Evolutionary conservation across 2,888 invertebrate species (phyloP).

Genomic region (Diarsia rubi): DNA sequence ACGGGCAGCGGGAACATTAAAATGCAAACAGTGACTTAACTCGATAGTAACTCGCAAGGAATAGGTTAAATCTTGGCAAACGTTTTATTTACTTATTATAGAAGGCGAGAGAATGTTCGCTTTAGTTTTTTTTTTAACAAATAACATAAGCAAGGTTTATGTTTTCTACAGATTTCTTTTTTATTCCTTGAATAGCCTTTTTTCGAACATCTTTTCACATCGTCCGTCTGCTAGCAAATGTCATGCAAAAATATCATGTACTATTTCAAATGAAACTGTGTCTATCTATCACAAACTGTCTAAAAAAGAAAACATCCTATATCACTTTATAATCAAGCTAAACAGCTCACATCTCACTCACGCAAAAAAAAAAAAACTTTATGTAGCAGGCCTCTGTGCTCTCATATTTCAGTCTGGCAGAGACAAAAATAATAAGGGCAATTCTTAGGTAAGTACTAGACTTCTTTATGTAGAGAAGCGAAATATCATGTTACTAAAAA

Average conservation of each 20-base stretch:
- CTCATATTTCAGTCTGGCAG: neutral
- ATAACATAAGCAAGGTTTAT: too few relatives aligned
- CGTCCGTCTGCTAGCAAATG: neutral
- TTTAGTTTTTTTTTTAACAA: conserved; percentile 3
- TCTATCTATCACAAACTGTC: too few relatives aligned
- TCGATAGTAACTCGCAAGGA: conserved; percentile 63
- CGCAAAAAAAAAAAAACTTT: neutral
- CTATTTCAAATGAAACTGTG: too few relatives aligned
- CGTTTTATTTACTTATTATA: conserved; percentile 57
- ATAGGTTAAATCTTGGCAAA: conserved; percentile 57
- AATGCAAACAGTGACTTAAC: conserved; percentile 75
- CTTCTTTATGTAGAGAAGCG: neutral
- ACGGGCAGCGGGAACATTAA: conserved; percentile 70
- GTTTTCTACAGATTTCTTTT: neutral
- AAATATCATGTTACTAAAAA: neutral
- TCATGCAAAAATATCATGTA: neutral
- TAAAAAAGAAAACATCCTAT: neutral
- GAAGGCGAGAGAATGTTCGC: neutral
- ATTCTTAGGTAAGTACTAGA: neutral
- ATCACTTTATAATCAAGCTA: neutral
- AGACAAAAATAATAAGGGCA: neutral
- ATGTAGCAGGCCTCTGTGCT: neutral
- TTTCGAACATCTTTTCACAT: neutral
- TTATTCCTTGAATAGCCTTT: neutral
- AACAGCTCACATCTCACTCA: neutral